Base-by-base conservation (phyloP, 2,888 invertebrate genomes). In the Glyphotaelius pellucidus region DNA sequence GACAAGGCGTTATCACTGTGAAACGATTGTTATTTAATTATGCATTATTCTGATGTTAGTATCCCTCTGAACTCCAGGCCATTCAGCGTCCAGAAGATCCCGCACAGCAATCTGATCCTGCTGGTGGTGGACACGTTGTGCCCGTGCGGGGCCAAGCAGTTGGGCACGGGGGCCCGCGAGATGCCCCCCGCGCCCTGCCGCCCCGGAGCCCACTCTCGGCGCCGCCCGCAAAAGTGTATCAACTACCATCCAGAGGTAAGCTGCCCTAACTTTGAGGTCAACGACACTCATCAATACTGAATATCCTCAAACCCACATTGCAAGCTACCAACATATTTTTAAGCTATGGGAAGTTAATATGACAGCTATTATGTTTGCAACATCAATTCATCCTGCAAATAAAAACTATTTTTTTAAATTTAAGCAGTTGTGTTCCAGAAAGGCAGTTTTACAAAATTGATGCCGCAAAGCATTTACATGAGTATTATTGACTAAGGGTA, bases 61-160 rank as follows among this genome's bases (percentile, higher is more conserved):
- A 9, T 67, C 7, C 67, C 5, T 67, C n/a, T n/a, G 67, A 67
- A 67, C 25, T 94, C 2, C 95, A 98, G 98, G 94, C 98, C 98
- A 42, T 98, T 98, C 95, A 98, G 98, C 95, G 98, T 98, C 91
- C 98, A 98, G 95, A 98, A 98, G 95, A 98, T 99, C 94, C 98
- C 98, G 89, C 98, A 98, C 95, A 98, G 98, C 94, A 99, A 99
- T 96, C 96, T 99, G 94, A 98, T 99, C 94, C 96, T 99, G 93
- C 96, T 99, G 93, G 98, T 98, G 93, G 98, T 98, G 94, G 98
- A 99, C 95, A 98, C 98, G 35, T 95, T 98, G 94, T 98, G 98
- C 95, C 98, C 98, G 89, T 98, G 98, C 95, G 98, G 98, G 93
- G 98, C 98, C 94, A 98, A 98, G 95, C 97, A 98, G 94, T 96